A percentile compares a stretch with the other conserved stretches of the same genome.
Evolutionary conservation across 2,113 vertebrate genomes (phyloP).

Genomic region (Burhinus bistriatus): DNA sequence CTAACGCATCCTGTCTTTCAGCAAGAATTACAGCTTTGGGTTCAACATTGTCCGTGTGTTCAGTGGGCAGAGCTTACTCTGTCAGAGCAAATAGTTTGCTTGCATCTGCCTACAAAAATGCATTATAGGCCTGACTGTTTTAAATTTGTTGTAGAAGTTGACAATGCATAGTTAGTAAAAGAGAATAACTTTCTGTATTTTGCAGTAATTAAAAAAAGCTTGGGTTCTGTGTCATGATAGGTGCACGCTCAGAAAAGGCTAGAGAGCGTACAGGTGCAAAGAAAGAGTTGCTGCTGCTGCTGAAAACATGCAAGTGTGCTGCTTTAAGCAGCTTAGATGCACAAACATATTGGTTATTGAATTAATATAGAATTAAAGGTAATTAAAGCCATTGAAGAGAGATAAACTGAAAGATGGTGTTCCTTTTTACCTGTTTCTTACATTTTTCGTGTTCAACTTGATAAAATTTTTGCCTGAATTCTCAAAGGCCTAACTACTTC

Average conservation of each 20-base stretch:
- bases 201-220: not conserved
- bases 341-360: not conserved
- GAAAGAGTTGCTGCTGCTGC: not conserved
- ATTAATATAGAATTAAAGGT: not conserved
- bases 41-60: not conserved
- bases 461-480: not conserved
- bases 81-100: not conserved
- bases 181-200: not conserved
- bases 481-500: not conserved
- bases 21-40: not conserved
- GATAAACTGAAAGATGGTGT: not conserved
- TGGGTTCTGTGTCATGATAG: fast-evolving
- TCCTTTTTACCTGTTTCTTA: not conserved
- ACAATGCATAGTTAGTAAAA: not conserved
- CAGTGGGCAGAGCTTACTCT: not conserved
- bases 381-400: not conserved
- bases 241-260: not conserved
- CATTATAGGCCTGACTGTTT: not conserved
- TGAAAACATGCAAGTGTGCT: not conserved
- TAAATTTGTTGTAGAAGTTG: not conserved
- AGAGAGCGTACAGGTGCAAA: fast-evolving
- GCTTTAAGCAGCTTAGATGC: not conserved
- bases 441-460: not conserved
- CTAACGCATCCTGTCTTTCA: not conserved
- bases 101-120: not conserved